A percentile compares a stretch with the other conserved stretches of the same genome.
phyloP scores from a whole-genome alignment of 1,140 invertebrate species.

The Trachymyrmex cornetzi region DNA sequence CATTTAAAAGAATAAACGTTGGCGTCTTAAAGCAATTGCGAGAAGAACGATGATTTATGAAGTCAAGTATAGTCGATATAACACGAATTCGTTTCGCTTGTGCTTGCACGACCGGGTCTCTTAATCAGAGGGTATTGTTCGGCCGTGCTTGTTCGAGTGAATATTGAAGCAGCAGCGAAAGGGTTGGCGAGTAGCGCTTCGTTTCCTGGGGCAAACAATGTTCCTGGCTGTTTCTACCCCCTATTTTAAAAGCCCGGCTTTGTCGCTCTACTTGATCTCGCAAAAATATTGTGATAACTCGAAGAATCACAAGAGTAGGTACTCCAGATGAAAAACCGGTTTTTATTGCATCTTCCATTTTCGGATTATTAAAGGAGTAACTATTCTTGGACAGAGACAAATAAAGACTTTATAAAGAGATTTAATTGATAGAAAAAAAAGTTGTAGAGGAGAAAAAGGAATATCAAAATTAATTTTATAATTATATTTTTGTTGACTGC shows the following conservation, averaged over 20 bases:
- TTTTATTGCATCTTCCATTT: constrained; percentile 51
- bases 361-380: not conserved
- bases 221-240: constrained; percentile 15
- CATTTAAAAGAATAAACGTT: not conserved
- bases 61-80: constrained; percentile 27
- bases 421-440: not conserved
- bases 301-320: constrained; percentile 59
- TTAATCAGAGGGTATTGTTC: constrained; percentile 80
- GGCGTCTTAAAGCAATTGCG: not conserved
- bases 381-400: not conserved
- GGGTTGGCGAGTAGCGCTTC: constrained; percentile 76
- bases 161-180: constrained; percentile 81
- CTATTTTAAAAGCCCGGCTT: constrained; percentile 63
- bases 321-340: constrained; percentile 12
- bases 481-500: not conserved
- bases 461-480: not conserved
- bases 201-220: constrained; percentile 67
- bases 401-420: not conserved
- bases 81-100: constrained; percentile 6
- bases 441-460: not conserved
- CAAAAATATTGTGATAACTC: constrained; percentile 78
- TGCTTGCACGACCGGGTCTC: constrained; percentile 36
- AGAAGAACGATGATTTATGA: constrained; percentile 16
- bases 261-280: constrained; percentile 60
- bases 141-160: constrained; percentile 72